Base-by-base conservation (phyloP, 2,113 vertebrate genomes). In the Columbina picui region DNA sequence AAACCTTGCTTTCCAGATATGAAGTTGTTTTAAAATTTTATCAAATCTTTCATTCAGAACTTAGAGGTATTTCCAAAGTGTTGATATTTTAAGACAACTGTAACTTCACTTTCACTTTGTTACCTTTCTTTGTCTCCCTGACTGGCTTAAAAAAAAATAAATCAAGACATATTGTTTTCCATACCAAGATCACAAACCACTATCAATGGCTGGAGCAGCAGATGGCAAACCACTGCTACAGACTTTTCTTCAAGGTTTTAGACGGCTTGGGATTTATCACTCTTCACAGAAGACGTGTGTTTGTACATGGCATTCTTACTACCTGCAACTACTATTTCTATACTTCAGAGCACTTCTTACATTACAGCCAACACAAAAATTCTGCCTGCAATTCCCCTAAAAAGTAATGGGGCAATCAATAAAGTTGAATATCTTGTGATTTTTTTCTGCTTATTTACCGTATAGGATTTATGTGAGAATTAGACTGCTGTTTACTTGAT, bases 31-130 rank as follows among this genome's bases (percentile, higher is more conserved):
- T 94, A 93, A 92, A 96, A 97, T 97, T 96, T 95, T 97, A 98
- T 97, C 95, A 89, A 96, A 96, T 96, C 96, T 97, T 93, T 92
- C 96, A 96, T 98, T 97, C 94, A 94, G 93, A 97, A 96, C 79
- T 96, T 94, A 89, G 71, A 97, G 96, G 96, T 90, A 96, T 97
- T 95, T 96, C 94, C 87, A 3, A 93, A 96, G 85, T 74, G 29
- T 16, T 87, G 93, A 91, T 91, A 93, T 93, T 94, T 97, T 87
- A 96, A 97, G 94, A 94, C 90, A 98, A 96, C 95, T 98, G 18
- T 45, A 45, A 45, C 43, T 45, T 45, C 17, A 45, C 11, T 39
- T 39, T 97, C 90, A 80, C 68, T 75, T 82, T 95, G 89, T 98
- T 97, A 96, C 96, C 92, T 97, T 95, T 82, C 75, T 94, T 94